Evolutionary conservation across 1,140 invertebrate species (phyloP), one percentile per base, ranked within the genome.

Genomic region (Drosophila orosa): DNA sequence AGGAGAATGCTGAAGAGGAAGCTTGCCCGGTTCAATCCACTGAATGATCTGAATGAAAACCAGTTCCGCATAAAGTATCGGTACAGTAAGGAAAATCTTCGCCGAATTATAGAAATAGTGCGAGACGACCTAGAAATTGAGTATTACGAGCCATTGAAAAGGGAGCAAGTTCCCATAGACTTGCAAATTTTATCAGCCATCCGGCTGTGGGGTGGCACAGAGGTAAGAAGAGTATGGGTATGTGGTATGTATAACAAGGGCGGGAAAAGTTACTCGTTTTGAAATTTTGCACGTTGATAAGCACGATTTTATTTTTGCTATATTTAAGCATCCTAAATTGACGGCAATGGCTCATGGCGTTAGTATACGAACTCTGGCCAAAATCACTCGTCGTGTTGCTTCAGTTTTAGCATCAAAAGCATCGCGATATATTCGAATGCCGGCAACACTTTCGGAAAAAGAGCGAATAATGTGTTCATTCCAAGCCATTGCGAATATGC

Each of bases 91-190:
- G 89, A 91, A 56, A 91, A 86, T 44, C 42, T 91, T 37, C 73
- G 79, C 1, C 71, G 79, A 13, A 80, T 91, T 44, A 82, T 91
- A 47, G 89, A 91, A 76, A 83, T 91, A 44, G 66, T 91, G 5
- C 81, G 81, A 10, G 89, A 91, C 57, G 89, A 91, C 24, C 69
- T 91, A 8, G 89, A 91, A 74, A 66, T 83, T 47, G 89, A 90
- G 29, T 73, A 73, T 42, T 86, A 63, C 48, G 74, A 67, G 19
- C 62, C 84, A 6, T 31, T 68, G n/a, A 78, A 79, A 40, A 80
- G 62, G 15, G 81, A 83, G 54, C 89, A 91, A 47, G 89, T 91
- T 7, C 89, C 89, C 1, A 74, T 91, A 17, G 87, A 90, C 15
- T 45, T 89, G 25, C 89, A 90, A 66, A 87, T 90, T 37, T 35